Base-by-base conservation (phyloP, 2,888 invertebrate species). In the Eucriotettix oculatus region DNA sequence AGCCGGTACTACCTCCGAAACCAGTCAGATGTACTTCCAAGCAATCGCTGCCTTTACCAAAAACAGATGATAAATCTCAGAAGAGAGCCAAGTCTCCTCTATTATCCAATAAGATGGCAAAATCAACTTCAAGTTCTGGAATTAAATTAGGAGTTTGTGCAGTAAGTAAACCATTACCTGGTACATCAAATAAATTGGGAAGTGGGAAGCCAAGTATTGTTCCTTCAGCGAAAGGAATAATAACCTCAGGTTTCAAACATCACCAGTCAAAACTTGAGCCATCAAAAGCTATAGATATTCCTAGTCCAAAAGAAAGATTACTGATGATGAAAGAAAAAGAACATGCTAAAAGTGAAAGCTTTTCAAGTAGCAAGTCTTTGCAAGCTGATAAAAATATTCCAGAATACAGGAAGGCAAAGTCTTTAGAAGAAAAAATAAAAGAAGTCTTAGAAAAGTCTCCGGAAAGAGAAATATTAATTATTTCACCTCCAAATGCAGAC, bases 1-100 rank as follows among this genome's bases (percentile, higher is more conserved):
- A 71, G 42, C 73, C 72, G 9, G 70, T 70, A 54, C 72, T 73
- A 57, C 73, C 73, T 0, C 72, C 73, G 58, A 74, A 74, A 64
- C 60, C 60, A 14, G n/a, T 11, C 52, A 42, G 41, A 41, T 17
- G 44, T 16, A 48, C 14, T 48, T 14, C n/a, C 9, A 48, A 48
- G 9, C 48, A 48, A n/a, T 12, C n/a, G 5, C 48, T n/a, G 9
- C 12, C 48, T 14, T 14, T n/a, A 48, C 48, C n/a, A 12, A 48
- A 48, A 48, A 48, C 48, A 14, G 48, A 48, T 48, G n/a, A n/a
- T 48, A 48, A 48, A 48, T 14, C 48, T 14, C 48, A 48, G 12
- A 48, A 48, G n/a, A 12, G 48, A 14, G 48, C 12, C 9, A 48
- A 48, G 48, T 48, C 48, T 48, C 48, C 48, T 14, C 9, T 48